Base-by-base conservation (phyloP, 2,797 vertebrate genomes). In the Dipus sagitta region DNA sequence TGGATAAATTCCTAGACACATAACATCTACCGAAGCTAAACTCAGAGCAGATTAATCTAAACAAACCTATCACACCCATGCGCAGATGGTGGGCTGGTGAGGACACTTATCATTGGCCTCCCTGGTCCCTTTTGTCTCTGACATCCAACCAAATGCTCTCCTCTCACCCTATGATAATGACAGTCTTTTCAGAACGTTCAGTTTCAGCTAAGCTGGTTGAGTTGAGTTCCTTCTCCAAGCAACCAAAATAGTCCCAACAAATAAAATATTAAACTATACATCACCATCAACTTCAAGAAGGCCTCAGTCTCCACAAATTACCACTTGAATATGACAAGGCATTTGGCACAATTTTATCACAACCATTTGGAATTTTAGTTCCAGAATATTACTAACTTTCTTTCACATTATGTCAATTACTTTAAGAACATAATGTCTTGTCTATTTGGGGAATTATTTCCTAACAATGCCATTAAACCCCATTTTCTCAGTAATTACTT, bases 401-500 rank as follows among this genome's bases (percentile, higher is more conserved):
- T 90, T 67, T 82, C 84, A 23, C 68, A 62, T 80, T 80, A 86
- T 81, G 86, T 67, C 95, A 80, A 17, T 92, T 94, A 74, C 91
- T 92, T 91, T 24, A 80, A 91, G 95, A 94, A 94, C 68, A 34
- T 93, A 30, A 47, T 54, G 77, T 93, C 86, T 95, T 71, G 58
- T 74, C 86, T 90, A 18, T 88, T 60, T 54, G 88, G 87, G 90
- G 82, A 95, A 47, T 92, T 83, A 83, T 90, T 83, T 92, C 79
- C 94, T 76, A 83, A 88, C 93, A 88, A 65, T 26, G 0, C 32
- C 92, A 74, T 88, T 75, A 76, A 83, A 28, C 72, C 83, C 96
- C 93, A 71, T 93, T 92, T 95, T 91, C 95, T 67, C 92, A 70
- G 88, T 58, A 74, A 94, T 93, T 70, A 65, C 87, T 86, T 88